Conservation (phyloP, 35 echinoderm and acorn worm species). For the Stichopus chloronotus region DNA sequence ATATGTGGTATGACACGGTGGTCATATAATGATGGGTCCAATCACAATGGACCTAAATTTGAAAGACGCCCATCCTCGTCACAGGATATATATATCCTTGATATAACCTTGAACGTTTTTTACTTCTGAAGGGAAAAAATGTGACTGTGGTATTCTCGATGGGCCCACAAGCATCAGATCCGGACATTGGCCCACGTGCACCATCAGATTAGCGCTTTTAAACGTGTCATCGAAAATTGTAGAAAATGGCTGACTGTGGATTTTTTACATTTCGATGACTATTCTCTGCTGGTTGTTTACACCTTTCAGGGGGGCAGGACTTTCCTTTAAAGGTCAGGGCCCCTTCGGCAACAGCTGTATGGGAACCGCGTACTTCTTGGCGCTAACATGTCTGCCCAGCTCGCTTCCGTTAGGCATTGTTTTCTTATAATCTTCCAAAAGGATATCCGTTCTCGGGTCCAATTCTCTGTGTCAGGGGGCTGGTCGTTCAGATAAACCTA, state of each 20-base stretch:
- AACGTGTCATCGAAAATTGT: too few relatives aligned
- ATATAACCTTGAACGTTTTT: too few relatives aligned
- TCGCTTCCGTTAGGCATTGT: constrained; percentile 52
- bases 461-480: constrained; percentile 49
- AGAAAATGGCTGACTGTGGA: background rate
- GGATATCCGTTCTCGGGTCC: constrained; percentile 54
- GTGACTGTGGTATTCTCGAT: too few relatives aligned
- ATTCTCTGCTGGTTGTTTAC: background rate
- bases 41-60: too few relatives aligned
- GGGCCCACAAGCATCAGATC: too few relatives aligned
- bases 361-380: constrained; percentile 49
- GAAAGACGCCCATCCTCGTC: too few relatives aligned
- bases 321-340: constrained; percentile 18
- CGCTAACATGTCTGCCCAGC: constrained; percentile 48
- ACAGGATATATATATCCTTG: too few relatives aligned
- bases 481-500: constrained; percentile 59
- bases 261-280: background rate
- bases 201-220: too few relatives aligned
- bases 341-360: constrained; percentile 31
- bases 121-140: too few relatives aligned
- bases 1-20: too few relatives aligned
- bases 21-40: too few relatives aligned
- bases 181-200: too few relatives aligned
- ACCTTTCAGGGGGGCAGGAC: background rate
- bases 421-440: constrained; percentile 43